phyloP scores from a whole-genome alignment of 2,797 vertebrate species.

The Esox lucius region DNA sequence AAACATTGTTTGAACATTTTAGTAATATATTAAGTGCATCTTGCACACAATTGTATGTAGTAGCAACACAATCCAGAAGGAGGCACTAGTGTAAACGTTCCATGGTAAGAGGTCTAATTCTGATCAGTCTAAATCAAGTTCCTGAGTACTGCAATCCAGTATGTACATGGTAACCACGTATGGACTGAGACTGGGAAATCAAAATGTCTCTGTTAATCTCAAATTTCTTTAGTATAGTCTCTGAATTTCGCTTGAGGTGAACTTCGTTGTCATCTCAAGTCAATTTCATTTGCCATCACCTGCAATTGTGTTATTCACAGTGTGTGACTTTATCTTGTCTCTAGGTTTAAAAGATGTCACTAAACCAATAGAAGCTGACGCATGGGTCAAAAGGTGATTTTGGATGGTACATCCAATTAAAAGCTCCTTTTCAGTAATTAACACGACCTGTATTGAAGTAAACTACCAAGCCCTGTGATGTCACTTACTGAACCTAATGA shows the following conservation, averaged over 20 bases:
- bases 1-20: not conserved
- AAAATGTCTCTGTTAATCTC: not conserved
- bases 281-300: not conserved
- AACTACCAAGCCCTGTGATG: slow-evolving; percentile 22
- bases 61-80: not conserved
- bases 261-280: not conserved
- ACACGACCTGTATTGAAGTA: slow-evolving; percentile 47
- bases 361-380: slow-evolving; percentile 47
- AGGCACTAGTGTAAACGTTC: not conserved
- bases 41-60: not conserved
- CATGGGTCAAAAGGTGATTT: slow-evolving; percentile 51
- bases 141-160: not conserved
- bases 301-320: not conserved
- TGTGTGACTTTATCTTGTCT: not conserved
- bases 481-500: slow-evolving; percentile 5
- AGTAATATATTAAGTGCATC: not conserved
- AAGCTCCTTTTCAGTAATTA: slow-evolving; percentile 66
- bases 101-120: not conserved
- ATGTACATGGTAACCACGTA: not conserved
- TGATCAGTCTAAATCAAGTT: not conserved
- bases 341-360: slow-evolving; percentile 42
- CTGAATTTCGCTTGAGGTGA: not conserved
- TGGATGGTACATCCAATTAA: slow-evolving; percentile 61
- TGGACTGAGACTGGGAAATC: not conserved
- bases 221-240: not conserved